phyloP scores from a whole-genome alignment of 2,797 vertebrate genomes.

The Iguana delicatissima region DNA sequence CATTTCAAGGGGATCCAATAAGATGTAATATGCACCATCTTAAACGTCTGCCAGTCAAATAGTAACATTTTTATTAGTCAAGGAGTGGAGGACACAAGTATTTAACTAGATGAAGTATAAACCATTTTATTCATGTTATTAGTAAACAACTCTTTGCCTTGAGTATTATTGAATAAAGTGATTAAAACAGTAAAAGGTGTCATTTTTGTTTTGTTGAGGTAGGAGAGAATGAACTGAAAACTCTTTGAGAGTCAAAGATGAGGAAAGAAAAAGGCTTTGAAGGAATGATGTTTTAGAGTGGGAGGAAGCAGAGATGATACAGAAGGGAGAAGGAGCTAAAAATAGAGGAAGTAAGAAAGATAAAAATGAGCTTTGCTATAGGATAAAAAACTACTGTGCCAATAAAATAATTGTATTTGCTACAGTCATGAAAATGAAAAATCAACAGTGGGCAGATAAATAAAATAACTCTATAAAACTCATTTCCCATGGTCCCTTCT shows the following conservation, averaged over 20 bases:
- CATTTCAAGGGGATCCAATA: neutral
- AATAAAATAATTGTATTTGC: conserved; percentile 38
- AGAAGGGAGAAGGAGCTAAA: neutral
- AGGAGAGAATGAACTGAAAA: conserved; percentile 38
- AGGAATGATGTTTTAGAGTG: conserved; percentile 19
- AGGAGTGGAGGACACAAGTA: neutral
- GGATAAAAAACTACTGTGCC: conserved; percentile 25
- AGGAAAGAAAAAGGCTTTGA: conserved; percentile 2
- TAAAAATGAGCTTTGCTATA: neutral
- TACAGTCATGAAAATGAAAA: conserved; percentile 47
- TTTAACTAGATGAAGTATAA: neutral
- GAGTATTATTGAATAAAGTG: neutral
- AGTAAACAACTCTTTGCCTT: neutral
- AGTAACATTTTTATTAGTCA: neutral
- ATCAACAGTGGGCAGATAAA: neutral
- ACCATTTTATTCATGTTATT: conserved; percentile 1
- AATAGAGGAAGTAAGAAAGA: conserved; percentile 33
- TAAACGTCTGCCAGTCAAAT: neutral
- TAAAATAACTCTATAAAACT: neutral
- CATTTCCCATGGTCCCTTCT: neutral
- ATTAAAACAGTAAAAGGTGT: neutral
- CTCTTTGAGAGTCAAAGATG: conserved; percentile 45
- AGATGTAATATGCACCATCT: neutral
- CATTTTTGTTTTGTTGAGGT: conserved; percentile 38
- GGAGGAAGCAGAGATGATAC: conserved; percentile 41